Evolutionary conservation across 2,797 vertebrate genomes (phyloP), one percentile per base, ranked within the genome.

Genomic region (Trichosurus vulpecula): DNA sequence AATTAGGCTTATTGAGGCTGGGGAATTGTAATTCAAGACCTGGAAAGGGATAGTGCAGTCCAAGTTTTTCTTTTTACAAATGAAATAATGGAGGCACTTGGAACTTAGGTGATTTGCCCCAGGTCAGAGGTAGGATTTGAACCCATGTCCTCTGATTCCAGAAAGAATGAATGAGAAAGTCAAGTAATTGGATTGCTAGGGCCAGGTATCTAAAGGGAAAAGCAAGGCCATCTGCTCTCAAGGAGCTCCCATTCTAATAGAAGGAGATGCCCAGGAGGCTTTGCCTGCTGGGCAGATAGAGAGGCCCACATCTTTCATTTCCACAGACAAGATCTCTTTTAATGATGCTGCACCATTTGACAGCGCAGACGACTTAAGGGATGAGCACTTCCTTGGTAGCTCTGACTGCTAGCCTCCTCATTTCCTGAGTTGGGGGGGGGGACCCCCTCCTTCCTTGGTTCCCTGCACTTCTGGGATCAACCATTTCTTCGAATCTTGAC

Each of bases 381-480:
- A 0, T 2, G n/a, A 41, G 66, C n/a, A n/a, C n/a, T n/a, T n/a
- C n/a, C n/a, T n/a, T n/a, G n/a, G n/a, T n/a, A n/a, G n/a, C 14
- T 74, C 16, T 41, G 14, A n/a, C 66, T 74, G n/a, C 66, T 41
- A 16, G 35, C 22, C n/a, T 74, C 6, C 5, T 74, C n/a, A 9
- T 57, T n/a, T 94, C 29, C 31, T 93, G 57, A 31, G 41, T 90
- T 97, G 13, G 1, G 54, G 56, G 14, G 92, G 35, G 90, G 35
- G 56, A 53, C 96, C 53, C 41, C 55, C 35, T 89, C 31, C 91
- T 93, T 90, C 31, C n/a, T 96, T 92, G 47, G 54, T 90, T 94
- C 81, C 58, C 35, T 51, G 58, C 14, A 3, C 30, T 30, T 61
- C 58, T 61, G 30, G 30, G 30, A 9, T 89, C 93, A 89, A 25